Conservation (phyloP, 2,888 invertebrate species). For the Protonemura montana region DNA sequence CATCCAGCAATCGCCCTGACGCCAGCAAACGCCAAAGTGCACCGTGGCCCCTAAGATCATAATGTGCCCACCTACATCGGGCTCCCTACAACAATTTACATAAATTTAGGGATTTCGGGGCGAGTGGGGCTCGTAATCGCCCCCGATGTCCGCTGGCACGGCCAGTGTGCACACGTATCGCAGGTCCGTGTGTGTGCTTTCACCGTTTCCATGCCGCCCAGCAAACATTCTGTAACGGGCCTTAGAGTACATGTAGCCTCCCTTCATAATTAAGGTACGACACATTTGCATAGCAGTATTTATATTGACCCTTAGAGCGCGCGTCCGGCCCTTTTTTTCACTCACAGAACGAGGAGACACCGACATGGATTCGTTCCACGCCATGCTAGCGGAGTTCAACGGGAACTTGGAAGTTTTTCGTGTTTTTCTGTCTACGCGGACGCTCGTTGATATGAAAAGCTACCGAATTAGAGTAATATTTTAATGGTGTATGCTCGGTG, state of each 20-base stretch:
- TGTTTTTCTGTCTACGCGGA: neutral
- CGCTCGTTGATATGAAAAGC: neutral
- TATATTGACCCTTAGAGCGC: neutral
- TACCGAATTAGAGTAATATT: neutral
- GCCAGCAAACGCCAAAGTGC: neutral
- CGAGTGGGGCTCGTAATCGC: neutral
- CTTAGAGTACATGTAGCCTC: neutral
- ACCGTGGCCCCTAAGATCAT: neutral
- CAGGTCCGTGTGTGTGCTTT: neutral
- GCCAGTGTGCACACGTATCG: neutral
- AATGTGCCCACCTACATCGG: neutral
- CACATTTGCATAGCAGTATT: constrained; percentile 4
- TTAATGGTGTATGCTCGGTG: neutral
- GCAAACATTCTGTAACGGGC: neutral
- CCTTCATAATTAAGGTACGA: neutral
- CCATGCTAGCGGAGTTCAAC: neutral
- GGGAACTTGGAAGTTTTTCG: neutral
- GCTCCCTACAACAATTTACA: neutral
- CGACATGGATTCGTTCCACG: too few species aligned
- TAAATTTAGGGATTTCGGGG: neutral
- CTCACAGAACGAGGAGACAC: too few species aligned
- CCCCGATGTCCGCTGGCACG: neutral
- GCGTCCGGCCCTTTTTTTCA: neutral
- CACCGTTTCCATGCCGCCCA: neutral
- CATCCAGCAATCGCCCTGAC: neutral